Conservation (phyloP, 2,797 vertebrate species). For the Aphelocoma californica region DNA sequence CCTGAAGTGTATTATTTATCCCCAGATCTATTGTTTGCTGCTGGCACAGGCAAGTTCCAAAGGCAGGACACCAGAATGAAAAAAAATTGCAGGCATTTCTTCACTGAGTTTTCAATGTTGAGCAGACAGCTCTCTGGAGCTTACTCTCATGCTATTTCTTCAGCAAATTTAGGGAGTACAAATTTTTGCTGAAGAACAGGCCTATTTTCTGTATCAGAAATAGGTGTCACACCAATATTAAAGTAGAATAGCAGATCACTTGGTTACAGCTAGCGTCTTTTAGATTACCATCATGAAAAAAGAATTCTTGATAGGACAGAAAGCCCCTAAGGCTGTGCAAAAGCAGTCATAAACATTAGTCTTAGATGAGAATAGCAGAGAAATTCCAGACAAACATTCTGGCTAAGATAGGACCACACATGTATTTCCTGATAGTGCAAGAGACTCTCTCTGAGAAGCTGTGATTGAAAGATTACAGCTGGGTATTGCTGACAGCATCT, state of each 20-base stretch:
- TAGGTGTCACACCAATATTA: background rate
- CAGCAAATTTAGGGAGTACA: background rate
- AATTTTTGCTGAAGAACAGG: slow-evolving; percentile 43
- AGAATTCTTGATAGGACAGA: background rate
- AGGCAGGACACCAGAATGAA: background rate
- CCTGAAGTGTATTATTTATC: background rate
- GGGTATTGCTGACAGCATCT: slow-evolving; percentile 35
- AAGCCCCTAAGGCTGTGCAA: background rate
- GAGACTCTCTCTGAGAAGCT: slow-evolving; percentile 22
- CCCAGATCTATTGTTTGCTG: background rate
- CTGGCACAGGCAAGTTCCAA: background rate
- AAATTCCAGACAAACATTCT: slow-evolving; percentile 54
- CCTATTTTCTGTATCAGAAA: slow-evolving; percentile 51
- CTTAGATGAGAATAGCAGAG: slow-evolving; percentile 14
- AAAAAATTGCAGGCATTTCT: background rate
- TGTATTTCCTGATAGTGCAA: background rate
- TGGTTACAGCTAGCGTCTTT: slow-evolving; percentile 1
- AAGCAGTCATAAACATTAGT: slow-evolving; percentile 54
- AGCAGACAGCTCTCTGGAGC: background rate
- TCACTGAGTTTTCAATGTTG: background rate
- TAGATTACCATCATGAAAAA: slow-evolving; percentile 23
- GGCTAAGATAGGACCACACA: background rate
- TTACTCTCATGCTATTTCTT: slow-evolving; percentile 16
- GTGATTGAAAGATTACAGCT: slow-evolving; percentile 36
- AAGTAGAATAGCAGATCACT: background rate